phyloP scores from a whole-genome alignment of 1,140 invertebrate species.

The Popillia japonica region DNA sequence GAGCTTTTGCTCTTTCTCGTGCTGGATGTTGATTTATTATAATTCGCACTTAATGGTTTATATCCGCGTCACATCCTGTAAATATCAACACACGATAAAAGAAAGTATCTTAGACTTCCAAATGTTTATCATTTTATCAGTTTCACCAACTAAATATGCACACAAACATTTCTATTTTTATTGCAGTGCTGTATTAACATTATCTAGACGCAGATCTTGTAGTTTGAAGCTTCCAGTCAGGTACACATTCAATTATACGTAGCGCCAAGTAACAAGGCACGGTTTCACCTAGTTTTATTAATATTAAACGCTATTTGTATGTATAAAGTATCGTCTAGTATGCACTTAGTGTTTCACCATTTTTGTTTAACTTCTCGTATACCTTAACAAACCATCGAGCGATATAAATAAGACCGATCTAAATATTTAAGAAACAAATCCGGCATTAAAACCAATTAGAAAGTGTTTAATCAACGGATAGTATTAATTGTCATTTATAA shows the following conservation, averaged over 20 bases:
- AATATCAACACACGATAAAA: no score
- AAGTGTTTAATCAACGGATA: background rate
- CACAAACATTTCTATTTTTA: slow-evolving; percentile 17
- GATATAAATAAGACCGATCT: background rate
- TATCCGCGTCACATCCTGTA: no score
- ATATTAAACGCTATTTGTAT: slow-evolving; percentile 7
- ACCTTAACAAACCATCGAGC: background rate
- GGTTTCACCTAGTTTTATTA: slow-evolving; percentile 15
- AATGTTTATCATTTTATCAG: background rate
- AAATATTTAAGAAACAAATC: background rate
- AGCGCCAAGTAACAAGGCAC: background rate
- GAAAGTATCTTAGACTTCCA: background rate
- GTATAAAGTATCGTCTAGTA: background rate
- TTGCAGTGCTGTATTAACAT: background rate
- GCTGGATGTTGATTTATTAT: background rate
- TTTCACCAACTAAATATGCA: background rate
- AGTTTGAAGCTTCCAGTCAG: slow-evolving; percentile 12
- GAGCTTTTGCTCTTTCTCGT: background rate
- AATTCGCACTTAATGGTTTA: no score
- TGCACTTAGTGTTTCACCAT: background rate
- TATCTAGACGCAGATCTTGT: background rate
- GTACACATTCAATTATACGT: background rate
- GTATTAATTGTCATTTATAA: background rate
- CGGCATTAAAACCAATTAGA: slow-evolving; percentile 9
- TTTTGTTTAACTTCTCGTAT: background rate